Evolutionary conservation across 2,797 vertebrate genomes (phyloP), one percentile per base, ranked within the genome.

Genomic region (Cyprinella venusta): DNA sequence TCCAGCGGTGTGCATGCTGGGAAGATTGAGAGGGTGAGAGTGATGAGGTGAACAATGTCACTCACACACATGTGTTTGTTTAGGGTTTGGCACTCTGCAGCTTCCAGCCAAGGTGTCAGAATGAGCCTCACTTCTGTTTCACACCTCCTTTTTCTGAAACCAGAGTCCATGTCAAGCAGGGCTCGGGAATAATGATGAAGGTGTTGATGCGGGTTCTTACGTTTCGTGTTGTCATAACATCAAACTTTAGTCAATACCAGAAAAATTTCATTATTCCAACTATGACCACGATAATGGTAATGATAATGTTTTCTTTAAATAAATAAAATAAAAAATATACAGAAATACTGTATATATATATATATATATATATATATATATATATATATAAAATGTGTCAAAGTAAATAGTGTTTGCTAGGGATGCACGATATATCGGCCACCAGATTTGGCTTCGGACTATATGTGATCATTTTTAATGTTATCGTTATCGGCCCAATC

Each of bases 1-100:
- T 65, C 30, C 56, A 78, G 72, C 9, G 59, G 45, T 84, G 82
- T 65, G 76, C 26, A 56, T 80, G 78, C 61, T 79, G 86, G 78
- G 79, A 82, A 87, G 85, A 85, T 82, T 80, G 84, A 87, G 76
- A 86, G 86, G 84, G 89, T 89, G 89, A 89, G 76, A 81, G 36
- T 81, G 87, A 88, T 81, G 54, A 72, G 48, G 87, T 65, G 71
- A 86, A 84, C 69, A 45, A 13, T 84, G 85, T 85, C 81, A 80
- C 83, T 86, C 82, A 80, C 77, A 83, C 86, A 76, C 67, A 75
- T 85, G 84, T 70, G 64, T 86, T 84, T 80, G 79, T 82, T 86
- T 85, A 86, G 83, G 48, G 16, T 87, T 84, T 89, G 84, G 81
- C 86, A 81, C 86, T 79, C 81, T 69, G 76, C 82, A 75, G 70